Conservation (phyloP, 2,888 invertebrate species). For the Trichacis sp. region DNA sequence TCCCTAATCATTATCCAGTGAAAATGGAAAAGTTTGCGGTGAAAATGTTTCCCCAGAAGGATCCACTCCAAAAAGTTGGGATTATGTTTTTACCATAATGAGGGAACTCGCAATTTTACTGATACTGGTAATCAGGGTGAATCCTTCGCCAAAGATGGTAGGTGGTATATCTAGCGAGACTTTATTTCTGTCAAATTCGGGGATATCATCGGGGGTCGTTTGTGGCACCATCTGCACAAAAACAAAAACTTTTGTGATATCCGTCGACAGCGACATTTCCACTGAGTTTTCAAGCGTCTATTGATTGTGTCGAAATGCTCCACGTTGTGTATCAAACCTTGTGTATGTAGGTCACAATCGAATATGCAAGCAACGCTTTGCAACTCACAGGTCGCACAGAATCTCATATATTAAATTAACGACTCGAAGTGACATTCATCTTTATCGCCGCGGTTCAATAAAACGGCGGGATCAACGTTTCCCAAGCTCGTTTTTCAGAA, state of each 20-base stretch:
- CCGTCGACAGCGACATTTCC: no score
- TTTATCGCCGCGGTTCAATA: not conserved
- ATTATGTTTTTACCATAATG: constrained; percentile 72
- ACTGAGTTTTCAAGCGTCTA: not conserved
- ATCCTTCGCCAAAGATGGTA: constrained; percentile 76
- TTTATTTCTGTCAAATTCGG: constrained; percentile 69
- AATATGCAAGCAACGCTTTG: constrained; percentile 18
- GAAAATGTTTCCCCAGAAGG: no score
- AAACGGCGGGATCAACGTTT: not conserved
- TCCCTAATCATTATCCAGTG: no score
- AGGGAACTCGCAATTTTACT: constrained; percentile 77
- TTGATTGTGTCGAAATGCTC: constrained; percentile 17
- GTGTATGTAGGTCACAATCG: constrained; percentile 15
- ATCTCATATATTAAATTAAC: not conserved
- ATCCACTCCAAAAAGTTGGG: not conserved
- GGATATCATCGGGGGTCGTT: constrained; percentile 69
- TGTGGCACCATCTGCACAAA: constrained; percentile 42
- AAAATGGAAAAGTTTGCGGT: no score
- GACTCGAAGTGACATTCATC: not conserved
- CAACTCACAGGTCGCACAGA: not conserved
- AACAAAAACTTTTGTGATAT: no score
- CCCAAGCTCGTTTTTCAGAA: not conserved
- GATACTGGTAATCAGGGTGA: constrained; percentile 76
- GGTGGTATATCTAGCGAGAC: constrained; percentile 78
- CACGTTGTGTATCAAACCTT: constrained; percentile 11